A percentile compares a stretch with the other conserved stretches of the same genome.
Evolutionary conservation across 2,113 vertebrate genomes (phyloP).

Genomic region (Neolamprologus falcicula): DNA sequence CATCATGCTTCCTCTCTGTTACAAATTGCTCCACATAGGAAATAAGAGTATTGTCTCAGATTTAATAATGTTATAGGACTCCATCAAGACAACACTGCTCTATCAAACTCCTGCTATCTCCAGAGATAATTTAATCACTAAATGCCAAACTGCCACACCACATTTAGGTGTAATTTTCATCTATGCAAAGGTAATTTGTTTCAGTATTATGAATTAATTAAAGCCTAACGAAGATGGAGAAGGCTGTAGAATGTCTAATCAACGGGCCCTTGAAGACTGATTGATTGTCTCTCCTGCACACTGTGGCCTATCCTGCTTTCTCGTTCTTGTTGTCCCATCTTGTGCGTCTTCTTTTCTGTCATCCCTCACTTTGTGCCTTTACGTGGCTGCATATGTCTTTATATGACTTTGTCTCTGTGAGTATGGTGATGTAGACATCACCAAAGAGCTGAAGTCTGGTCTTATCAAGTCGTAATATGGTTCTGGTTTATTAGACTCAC

Average conservation of each 20-base stretch:
- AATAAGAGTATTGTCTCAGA: conserved; percentile 69
- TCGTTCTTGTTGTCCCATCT: conserved; percentile 8
- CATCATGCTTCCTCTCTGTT: conserved; percentile 11
- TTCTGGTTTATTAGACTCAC: not conserved
- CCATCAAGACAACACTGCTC: conserved; percentile 63
- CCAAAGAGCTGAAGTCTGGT: not conserved
- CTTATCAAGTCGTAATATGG: not conserved
- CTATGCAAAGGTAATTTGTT: conserved; percentile 81
- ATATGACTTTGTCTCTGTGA: not conserved
- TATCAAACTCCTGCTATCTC: conserved; percentile 71
- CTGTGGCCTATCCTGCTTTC: conserved; percentile 34
- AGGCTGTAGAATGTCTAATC: conserved; percentile 73
- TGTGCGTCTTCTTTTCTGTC: not conserved
- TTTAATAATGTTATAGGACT: conserved; percentile 72
- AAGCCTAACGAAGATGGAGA: conserved; percentile 79
- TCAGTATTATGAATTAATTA: conserved; percentile 83
- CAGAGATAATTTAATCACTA: conserved; percentile 77
- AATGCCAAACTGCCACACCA: conserved; percentile 75
- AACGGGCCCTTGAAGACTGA: conserved; percentile 66
- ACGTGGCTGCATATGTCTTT: not conserved
- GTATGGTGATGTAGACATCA: not conserved
- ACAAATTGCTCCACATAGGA: conserved; percentile 55
- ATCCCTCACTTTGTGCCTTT: not conserved
- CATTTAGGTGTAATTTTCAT: conserved; percentile 79
- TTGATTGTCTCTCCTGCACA: conserved; percentile 61